Base-by-base conservation (phyloP, 37 sponge, comb jelly and placozoan species). In the Cliona cf. orientalis region DNA sequence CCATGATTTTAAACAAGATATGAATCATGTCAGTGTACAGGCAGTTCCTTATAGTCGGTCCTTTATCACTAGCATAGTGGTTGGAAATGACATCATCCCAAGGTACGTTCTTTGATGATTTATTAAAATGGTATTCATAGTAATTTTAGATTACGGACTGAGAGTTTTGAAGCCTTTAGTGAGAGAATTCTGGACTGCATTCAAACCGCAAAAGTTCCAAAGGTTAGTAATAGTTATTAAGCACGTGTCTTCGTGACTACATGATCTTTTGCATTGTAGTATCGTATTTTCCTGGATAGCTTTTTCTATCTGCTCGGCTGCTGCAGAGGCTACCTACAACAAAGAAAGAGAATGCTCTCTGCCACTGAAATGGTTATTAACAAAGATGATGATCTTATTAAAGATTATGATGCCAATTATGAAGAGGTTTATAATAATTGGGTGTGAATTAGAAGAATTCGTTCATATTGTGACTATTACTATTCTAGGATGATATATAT, bases 61-160 rank as follows among this genome's bases (percentile, higher is more conserved):
- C 53, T 91, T 91, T 53, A 69, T 91, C 9, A 91, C 91, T 28
- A 79, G 87, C 42, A 71, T 87, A 21, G 84, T 91, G 12, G 25
- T 91, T 43, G 92, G 83, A 5, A 87, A 83, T 91, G 92, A 91
- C 55, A 61, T 91, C 3, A 53, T 91, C n/a, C 81, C 92, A 80
- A 91, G 91, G 91, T 91, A 61, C 21, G 74, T 41, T 56, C 41
- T 42, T 34, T 31, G 6, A 62, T 62, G 63, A 7, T 26, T 6
- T 22, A n/a, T n/a, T 62, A n/a, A 26, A 25, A 62, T 62, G 29
- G 7, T 62, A n/a, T 62, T 26, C 17, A 62, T 62, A 67, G 7
- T 46, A 6, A 9, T 68, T 33, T 12, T 35, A 89, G 90, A 35
- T 70, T 89, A 4, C 70, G 84, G 64, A 37, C 69, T 9, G 62